phyloP scores from a whole-genome alignment of 2,888 invertebrate genomes.

The Amphipoea oculea region DNA sequence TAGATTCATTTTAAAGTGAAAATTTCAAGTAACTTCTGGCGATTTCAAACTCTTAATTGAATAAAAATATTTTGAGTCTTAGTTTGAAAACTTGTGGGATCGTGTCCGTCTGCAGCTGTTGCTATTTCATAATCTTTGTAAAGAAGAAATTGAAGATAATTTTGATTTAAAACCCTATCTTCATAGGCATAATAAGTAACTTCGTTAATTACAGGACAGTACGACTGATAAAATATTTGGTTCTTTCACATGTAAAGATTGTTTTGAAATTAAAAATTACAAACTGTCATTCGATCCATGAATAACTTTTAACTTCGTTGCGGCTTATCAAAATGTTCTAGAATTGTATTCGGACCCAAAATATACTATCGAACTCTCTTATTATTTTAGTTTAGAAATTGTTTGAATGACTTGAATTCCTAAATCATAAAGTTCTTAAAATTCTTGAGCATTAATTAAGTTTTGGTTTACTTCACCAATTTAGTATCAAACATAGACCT shows the following conservation, averaged over 20 bases:
- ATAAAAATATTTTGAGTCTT: slow-evolving; percentile 58
- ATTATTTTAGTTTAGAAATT: slow-evolving; percentile 56
- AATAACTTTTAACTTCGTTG: slow-evolving; percentile 5
- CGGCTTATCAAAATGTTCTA: slow-evolving; percentile 11
- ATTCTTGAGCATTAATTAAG: slow-evolving; percentile 58
- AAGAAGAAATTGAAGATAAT: slow-evolving; percentile 22
- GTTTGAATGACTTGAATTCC: slow-evolving; percentile 52
- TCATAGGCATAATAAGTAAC: slow-evolving; percentile 4
- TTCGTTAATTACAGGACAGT: background rate
- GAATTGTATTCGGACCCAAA: slow-evolving; percentile 22
- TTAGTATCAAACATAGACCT: slow-evolving; percentile 34
- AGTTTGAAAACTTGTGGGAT: slow-evolving; percentile 47
- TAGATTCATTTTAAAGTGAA: slow-evolving; percentile 41
- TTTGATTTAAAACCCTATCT: slow-evolving; percentile 14
- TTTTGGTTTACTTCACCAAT: slow-evolving; percentile 45
- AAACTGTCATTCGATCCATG: background rate
- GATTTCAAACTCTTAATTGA: slow-evolving; percentile 55
- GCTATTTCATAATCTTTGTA: slow-evolving; percentile 37
- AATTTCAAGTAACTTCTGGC: slow-evolving; percentile 51
- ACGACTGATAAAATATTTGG: background rate
- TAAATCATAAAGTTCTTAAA: slow-evolving; percentile 53
- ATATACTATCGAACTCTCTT: slow-evolving; percentile 52
- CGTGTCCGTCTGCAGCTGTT: slow-evolving; percentile 46
- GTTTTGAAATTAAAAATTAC: background rate
- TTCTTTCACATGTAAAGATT: no score